Base-by-base conservation (phyloP, 2,888 invertebrate genomes). In the Stenodema calcarata region DNA sequence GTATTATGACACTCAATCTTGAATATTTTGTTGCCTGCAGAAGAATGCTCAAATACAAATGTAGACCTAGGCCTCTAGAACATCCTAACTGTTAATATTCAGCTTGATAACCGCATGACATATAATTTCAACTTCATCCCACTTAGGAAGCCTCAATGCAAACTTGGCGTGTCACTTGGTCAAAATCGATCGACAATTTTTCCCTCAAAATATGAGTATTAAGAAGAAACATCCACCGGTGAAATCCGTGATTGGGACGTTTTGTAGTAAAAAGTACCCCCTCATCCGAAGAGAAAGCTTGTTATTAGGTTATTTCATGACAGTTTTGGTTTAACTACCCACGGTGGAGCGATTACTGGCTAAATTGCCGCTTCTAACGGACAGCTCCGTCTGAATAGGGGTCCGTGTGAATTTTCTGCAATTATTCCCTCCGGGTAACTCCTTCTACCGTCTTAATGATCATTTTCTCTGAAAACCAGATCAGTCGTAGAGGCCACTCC, bases 251-350 rank as follows among this genome's bases (percentile, higher is more conserved):
- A 16, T 73, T 2, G 3, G 14, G 35, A 30, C 73, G 35, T 18
- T 73, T 73, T 18, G 30, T 35, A 18, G 41, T n/a, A 30, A 35
- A 30, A 16, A 73, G 30, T n/a, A 73, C 73, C 41, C 18, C 54
- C 12, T 41, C 73, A 6, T 44, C 12, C 27, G 35, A 44, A 78
- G 78, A 78, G 78, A 78, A 78, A 78, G 78, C 44, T 78, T 78
- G 78, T 78, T 78, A 78, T 78, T 78, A 78, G 44, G 30, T 35
- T 73, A 73, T 73, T 73, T 73, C 73, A 73, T 73, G 73, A 73
- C 73, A 41, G 73, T 73, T 73, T 73, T 35, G 73, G 73, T 73
- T 73, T 70, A 70, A 73, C 73, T 73, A 41, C 73, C 73, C 73
- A 41, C 35, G 73, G 73, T 35, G 73, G 73, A 73, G 28, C 73